These are phyloP conservation scores for Argyrosomus japonicus DNA, from an alignment of 2,113 vertebrate species.

Conservation along the genomic window DNA sequence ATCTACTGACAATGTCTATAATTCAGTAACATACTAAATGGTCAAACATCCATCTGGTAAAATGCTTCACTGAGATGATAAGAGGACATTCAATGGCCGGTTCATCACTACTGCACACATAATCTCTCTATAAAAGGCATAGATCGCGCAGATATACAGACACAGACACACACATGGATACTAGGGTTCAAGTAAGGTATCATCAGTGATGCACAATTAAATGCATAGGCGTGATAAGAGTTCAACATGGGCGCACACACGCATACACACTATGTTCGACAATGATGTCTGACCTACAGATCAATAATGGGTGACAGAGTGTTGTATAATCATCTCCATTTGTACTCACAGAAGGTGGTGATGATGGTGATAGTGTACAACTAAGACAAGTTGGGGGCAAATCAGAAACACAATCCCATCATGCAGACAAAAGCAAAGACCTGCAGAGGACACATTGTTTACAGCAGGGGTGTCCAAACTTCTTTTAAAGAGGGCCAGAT, in stretches of 20 bases:
- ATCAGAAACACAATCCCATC: slow-evolving; percentile 1
- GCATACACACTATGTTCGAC: background rate
- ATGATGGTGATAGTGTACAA: background rate
- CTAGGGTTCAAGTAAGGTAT: background rate
- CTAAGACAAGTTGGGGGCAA: slow-evolving; percentile 24
- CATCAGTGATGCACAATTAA: slow-evolving; percentile 8
- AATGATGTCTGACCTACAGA: slow-evolving; percentile 32
- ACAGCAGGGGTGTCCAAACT: no score
- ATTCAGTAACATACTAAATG: slow-evolving; percentile 32
- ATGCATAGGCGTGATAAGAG: background rate
- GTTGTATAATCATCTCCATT: slow-evolving; percentile 41
- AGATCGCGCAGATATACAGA: background rate
- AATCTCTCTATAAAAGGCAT: background rate
- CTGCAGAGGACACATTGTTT: background rate
- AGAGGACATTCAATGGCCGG: background rate
- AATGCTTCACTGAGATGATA: background rate
- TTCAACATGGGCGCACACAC: no score
- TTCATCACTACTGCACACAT: background rate
- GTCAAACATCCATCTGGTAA: background rate
- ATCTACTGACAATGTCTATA: background rate
- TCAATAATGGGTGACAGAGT: slow-evolving; percentile 39
- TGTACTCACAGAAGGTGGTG: slow-evolving; percentile 50
- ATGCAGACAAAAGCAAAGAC: background rate
- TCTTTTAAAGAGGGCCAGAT: no score
- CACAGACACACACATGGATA: background rate